These are phyloP conservation scores for Platygyra sinensis DNA, from an alignment of 64 coral and sea anemone species.

Conservation along the genomic window DNA sequence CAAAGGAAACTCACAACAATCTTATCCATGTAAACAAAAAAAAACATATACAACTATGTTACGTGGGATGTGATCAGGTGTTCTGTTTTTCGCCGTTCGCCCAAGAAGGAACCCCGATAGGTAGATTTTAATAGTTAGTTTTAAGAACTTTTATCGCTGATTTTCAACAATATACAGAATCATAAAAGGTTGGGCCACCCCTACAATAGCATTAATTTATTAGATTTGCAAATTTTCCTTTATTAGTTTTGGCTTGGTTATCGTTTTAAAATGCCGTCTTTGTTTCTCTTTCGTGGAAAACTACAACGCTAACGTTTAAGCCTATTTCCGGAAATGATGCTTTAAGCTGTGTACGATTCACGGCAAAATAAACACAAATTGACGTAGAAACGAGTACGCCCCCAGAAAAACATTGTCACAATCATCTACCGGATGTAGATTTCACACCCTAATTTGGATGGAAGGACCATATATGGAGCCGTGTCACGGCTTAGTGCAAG, in stretches of 20 bases:
- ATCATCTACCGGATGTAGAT: neutral
- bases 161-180: too few relatives aligned
- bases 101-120: too few relatives aligned
- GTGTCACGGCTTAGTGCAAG: conserved; percentile 17
- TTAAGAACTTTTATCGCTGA: too few relatives aligned
- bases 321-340: neutral
- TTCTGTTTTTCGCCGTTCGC: too few relatives aligned
- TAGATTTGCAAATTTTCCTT: too few relatives aligned
- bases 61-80: too few relatives aligned
- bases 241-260: neutral
- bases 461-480: neutral
- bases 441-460: neutral
- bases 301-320: neutral
- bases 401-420: conserved; percentile 5
- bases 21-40: too few relatives aligned
- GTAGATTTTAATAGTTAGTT: too few relatives aligned
- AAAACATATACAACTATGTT: too few relatives aligned
- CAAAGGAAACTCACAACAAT: too few relatives aligned
- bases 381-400: conserved; percentile 20
- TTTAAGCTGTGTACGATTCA: neutral
- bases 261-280: neutral
- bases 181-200: too few relatives aligned
- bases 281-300: neutral
- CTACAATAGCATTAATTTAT: too few relatives aligned
- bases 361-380: neutral